Base-by-base conservation (phyloP, 2,888 invertebrate species). In the Habroteleia sp. region DNA sequence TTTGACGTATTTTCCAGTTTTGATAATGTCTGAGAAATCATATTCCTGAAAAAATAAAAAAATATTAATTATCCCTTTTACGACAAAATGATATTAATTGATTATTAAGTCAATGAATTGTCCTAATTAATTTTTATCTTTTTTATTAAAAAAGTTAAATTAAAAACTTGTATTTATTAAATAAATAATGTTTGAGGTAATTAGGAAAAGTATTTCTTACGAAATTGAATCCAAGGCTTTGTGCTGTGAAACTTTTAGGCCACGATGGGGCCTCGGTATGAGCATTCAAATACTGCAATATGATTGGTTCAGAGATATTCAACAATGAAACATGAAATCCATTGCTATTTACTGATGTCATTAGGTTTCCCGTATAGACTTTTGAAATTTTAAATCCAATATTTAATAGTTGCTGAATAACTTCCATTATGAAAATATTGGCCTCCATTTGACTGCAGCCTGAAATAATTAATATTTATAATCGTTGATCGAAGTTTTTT, bases 321-420 rank as follows among this genome's bases (percentile, higher is more conserved):
- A 93, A 81, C 3, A 96, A 77, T 13, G 94, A 93, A 16, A 96
- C 89, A 75, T 94, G 93, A 80, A 95, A 91, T n/a, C 95, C 95
- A 72, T 92, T 91, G 91, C 93, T 93, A 81, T 94, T 93, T 35
- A 95, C 84, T 0, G 94, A 94, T 0, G 94, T 93, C 88, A 94
- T 92, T 74, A 93, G 90, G 3, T 88, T 80, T 0, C 91, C 91
- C 2, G 44, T 3, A 48, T 86, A 89, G 25, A 85, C 52, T 54
- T 83, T 78, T 50, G 74, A 65, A 13, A 87, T 60, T 42, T 68
- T 73, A 8, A 85, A 69, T 10, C 82, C 74, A 8, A 68, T 39
- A 33, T 73, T 58, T 42, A 77, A 75, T 3, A 89, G 77, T 33
- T 84, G 82, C 23, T 80, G 77, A 1, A 88, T 13, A 1, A 89